phyloP scores from a whole-genome alignment of 2,113 vertebrate genomes.

The Genyomyrus donnyi region DNA sequence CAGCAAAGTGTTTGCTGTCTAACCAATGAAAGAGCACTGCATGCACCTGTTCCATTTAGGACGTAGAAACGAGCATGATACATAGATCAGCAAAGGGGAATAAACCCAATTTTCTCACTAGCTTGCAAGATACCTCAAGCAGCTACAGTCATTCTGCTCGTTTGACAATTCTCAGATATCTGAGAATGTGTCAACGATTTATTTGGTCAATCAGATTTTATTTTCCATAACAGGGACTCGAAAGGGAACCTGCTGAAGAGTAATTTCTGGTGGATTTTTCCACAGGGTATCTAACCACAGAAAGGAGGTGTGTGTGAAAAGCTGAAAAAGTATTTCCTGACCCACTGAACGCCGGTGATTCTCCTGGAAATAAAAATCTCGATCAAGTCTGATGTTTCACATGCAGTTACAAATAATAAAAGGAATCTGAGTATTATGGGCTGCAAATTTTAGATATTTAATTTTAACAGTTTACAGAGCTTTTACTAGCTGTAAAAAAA shows the following conservation, averaged over 20 bases:
- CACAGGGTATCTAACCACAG: not conserved
- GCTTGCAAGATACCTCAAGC: not conserved
- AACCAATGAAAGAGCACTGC: not conserved
- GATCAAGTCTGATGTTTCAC: not conserved
- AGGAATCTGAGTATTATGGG: not conserved
- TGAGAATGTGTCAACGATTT: not conserved
- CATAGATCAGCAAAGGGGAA: not conserved
- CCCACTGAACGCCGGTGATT: not conserved
- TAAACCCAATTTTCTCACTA: not conserved
- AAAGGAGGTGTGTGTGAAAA: not conserved
- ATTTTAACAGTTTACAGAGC: not conserved
- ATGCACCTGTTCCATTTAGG: not conserved
- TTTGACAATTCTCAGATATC: not conserved
- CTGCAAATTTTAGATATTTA: not conserved
- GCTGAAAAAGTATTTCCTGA: not conserved
- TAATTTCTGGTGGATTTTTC: not conserved
- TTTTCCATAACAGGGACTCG: not conserved
- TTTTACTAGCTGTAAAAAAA: not conserved
- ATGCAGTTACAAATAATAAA: not conserved
- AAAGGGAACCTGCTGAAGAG: not conserved
- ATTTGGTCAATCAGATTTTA: not conserved
- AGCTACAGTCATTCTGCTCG: not conserved
- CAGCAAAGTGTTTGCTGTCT: not conserved
- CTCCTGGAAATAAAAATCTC: not conserved
- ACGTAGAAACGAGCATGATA: not conserved